Percentiles rank a stretch among this genome's conserved stretches.
Conservation (phyloP, 2,797 vertebrate genomes). For the Acanthornis magna region DNA sequence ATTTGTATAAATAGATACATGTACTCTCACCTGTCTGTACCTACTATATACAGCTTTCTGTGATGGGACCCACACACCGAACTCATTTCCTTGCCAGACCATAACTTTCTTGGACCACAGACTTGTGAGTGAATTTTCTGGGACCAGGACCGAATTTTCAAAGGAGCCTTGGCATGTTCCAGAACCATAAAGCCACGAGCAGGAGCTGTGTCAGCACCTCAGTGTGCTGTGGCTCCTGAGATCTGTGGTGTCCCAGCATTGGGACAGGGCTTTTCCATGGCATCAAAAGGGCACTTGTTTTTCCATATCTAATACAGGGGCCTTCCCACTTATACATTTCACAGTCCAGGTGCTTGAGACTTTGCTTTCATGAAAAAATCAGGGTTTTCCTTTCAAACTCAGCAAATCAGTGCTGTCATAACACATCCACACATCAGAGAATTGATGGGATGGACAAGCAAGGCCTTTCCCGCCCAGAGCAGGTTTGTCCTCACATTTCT, state of each 20-base stretch:
- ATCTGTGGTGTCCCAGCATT: fast-evolving
- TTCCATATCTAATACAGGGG: neutral
- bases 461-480: neutral
- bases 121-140: neutral
- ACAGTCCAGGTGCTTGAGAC: neutral
- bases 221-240: neutral
- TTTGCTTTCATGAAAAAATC: neutral
- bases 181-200: neutral
- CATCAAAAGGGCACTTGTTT: fast-evolving
- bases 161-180: neutral
- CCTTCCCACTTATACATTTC: neutral
- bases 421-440: neutral
- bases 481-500: neutral
- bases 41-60: neutral
- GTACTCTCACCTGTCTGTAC: neutral
- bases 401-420: neutral
- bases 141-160: neutral
- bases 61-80: neutral
- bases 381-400: neutral
- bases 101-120: neutral
- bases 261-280: neutral
- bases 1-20: neutral
- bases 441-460: neutral
- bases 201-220: neutral
- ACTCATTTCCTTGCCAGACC: neutral